Percentiles rank a stretch among this genome's conserved stretches.
Conservation (phyloP, 1,140 invertebrate genomes). For the Zeugodacus cucurbitae region DNA sequence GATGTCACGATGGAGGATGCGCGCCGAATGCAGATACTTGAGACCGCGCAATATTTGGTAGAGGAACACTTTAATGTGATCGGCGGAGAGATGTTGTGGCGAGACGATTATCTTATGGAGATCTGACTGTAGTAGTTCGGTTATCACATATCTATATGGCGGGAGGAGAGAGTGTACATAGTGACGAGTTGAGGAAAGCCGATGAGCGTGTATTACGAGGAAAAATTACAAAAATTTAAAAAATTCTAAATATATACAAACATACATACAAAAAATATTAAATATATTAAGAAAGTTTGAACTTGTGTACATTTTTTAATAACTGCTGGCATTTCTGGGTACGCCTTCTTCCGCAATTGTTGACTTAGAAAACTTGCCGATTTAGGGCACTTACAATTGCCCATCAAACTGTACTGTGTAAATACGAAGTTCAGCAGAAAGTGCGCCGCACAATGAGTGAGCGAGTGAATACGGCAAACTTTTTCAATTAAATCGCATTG, state of each 20-base stretch:
- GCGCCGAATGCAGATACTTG: conserved; percentile 97
- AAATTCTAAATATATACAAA: not conserved
- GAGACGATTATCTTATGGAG: conserved; percentile 99
- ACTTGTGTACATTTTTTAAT: not conserved
- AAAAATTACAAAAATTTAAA: not conserved
- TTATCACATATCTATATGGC: conserved; percentile 93
- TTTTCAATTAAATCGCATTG: conserved; percentile 31
- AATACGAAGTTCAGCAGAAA: not conserved
- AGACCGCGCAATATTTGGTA: conserved; percentile 99
- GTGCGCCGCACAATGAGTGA: not conserved
- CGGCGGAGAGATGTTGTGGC: conserved; percentile 95
- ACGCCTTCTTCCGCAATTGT: not conserved
- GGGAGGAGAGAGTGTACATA: not conserved
- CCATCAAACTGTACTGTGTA: not conserved
- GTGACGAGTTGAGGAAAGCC: conserved; percentile 5
- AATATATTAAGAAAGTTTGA: not conserved
- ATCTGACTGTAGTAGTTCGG: conserved; percentile 98
- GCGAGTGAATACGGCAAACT: not conserved
- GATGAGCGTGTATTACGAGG: not conserved
- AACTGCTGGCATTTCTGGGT: not conserved
- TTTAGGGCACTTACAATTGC: not conserved
- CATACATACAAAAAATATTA: not conserved
- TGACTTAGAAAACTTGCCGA: not conserved
- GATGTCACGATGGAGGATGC: conserved; percentile 97
- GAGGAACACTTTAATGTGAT: conserved; percentile 99